Conservation (phyloP, 2,797 vertebrate genomes). For the Psittacula derbiana region DNA sequence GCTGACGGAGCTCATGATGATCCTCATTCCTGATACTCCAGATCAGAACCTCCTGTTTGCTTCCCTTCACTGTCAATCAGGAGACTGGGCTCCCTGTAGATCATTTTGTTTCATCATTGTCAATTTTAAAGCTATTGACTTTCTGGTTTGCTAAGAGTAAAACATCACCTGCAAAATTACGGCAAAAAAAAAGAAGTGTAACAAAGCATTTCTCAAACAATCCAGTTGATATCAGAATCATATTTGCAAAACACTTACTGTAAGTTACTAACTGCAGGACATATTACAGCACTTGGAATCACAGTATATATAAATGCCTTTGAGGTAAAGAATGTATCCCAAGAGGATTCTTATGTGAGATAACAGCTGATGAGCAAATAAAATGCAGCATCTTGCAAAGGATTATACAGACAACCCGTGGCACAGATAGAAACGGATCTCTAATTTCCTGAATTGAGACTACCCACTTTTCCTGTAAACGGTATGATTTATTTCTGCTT, state of each 20-base stretch:
- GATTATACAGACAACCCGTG: neutral
- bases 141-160: slow-evolving; percentile 1
- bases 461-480: neutral
- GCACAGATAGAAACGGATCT: neutral
- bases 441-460: neutral
- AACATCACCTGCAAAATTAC: neutral
- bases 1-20: neutral
- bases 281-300: neutral
- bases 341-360: neutral
- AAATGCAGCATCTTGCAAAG: neutral
- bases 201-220: neutral
- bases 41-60: neutral
- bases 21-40: neutral
- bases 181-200: neutral
- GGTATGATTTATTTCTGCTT: neutral
- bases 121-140: neutral
- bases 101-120: neutral
- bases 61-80: neutral
- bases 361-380: neutral
- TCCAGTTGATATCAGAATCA: neutral
- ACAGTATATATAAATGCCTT: neutral
- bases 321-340: neutral
- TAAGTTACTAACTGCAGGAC: neutral
- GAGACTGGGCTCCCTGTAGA: neutral
- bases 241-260: neutral